Percentiles rank a stretch among this genome's conserved stretches.
Conservation (phyloP, 2,797 vertebrate species). For the Pteropus rufus region DNA sequence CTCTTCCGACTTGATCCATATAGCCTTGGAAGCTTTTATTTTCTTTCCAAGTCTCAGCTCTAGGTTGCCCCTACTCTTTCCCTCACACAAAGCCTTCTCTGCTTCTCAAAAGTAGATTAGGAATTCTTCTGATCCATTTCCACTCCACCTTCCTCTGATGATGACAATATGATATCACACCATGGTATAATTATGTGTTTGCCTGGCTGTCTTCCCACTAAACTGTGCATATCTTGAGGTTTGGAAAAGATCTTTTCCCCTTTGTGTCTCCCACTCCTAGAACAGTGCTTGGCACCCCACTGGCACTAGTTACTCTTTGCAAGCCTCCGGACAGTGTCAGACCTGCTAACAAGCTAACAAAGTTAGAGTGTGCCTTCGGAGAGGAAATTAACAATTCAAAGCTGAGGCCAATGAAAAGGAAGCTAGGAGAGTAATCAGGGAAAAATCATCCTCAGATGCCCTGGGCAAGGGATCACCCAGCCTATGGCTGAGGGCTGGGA, state of each 20-base stretch:
- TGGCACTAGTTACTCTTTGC: background rate
- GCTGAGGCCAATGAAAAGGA: background rate
- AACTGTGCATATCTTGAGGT: background rate
- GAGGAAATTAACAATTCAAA: conserved; percentile 51
- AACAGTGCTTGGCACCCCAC: background rate
- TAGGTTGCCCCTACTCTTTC: no score
- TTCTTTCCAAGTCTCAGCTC: background rate
- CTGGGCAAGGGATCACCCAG: background rate
- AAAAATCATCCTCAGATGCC: background rate
- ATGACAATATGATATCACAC: background rate
- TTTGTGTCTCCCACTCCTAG: background rate
- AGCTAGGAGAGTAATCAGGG: background rate
- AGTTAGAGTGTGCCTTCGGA: background rate
- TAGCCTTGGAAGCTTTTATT: background rate
- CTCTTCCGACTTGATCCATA: background rate
- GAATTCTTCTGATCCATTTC: background rate
- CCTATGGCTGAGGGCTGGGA: background rate
- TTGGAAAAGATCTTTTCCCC: background rate
- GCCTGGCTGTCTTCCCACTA: background rate
- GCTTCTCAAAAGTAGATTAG: background rate
- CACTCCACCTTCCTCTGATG: background rate
- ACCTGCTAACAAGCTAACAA: conserved; percentile 57
- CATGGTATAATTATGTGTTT: background rate
- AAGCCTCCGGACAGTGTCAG: conserved; percentile 13
- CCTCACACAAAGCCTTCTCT: background rate